Conservation (phyloP, 92 coral and sea anemone species). For the Phenganax subtilis region DNA sequence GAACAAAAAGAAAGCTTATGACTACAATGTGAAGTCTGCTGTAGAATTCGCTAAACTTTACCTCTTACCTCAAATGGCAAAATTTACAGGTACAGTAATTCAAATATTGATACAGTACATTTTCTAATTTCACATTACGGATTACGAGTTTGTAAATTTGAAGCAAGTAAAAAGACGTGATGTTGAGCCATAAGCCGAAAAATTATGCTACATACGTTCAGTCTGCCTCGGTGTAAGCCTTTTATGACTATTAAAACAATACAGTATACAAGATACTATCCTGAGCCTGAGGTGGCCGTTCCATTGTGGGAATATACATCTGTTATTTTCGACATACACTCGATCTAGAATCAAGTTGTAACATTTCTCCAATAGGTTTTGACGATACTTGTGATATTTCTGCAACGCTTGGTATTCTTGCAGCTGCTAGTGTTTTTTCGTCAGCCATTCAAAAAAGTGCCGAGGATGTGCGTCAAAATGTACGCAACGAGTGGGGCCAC, state of each 20-base stretch:
- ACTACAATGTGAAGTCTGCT: conserved; percentile 59
- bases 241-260: no score
- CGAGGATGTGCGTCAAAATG: conserved; percentile 53
- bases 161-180: background rate
- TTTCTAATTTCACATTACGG: background rate
- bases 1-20: conserved; percentile 28
- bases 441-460: conserved; percentile 47
- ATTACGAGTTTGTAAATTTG: background rate
- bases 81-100: conserved; percentile 50
- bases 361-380: conserved; percentile 21
- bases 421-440: conserved; percentile 49
- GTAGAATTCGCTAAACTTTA: conserved; percentile 68
- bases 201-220: no score
- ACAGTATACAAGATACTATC: no score
- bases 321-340: no score
- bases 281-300: no score
- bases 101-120: background rate
- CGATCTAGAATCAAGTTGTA: no score
- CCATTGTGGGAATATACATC: no score
- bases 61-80: conserved; percentile 68
- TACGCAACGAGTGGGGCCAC: conserved; percentile 80
- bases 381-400: conserved; percentile 75
- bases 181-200: no score
- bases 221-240: no score
- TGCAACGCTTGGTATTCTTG: conserved; percentile 69